Conservation (phyloP, 2,888 invertebrate genomes). For the Agrochola lota region DNA sequence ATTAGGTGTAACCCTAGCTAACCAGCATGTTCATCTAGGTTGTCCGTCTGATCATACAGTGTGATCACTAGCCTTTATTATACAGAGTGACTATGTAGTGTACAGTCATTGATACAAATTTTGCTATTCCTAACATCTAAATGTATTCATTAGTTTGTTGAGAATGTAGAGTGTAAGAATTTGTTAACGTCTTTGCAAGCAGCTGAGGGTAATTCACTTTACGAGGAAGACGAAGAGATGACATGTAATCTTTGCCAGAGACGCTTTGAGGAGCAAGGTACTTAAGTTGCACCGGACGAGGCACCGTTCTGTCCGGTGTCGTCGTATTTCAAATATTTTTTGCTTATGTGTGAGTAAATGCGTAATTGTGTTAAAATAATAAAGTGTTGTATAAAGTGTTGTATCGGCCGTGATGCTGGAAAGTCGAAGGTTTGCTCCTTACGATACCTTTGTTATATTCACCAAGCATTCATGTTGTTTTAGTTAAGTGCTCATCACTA, state of each 20-base stretch:
- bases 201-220: constrained; percentile 92
- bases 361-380: constrained; percentile 87
- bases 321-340: constrained; percentile 84
- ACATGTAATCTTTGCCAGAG: constrained; percentile 94
- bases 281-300: constrained; percentile 85
- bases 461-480: constrained; percentile 73
- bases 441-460: constrained; percentile 67
- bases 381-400: constrained; percentile 73
- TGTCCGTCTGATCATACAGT: constrained; percentile 61
- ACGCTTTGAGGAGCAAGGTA: constrained; percentile 95
- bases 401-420: constrained; percentile 73
- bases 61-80: constrained; percentile 51
- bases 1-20: constrained; percentile 63
- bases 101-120: constrained; percentile 59
- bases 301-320: constrained; percentile 84
- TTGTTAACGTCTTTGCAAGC: constrained; percentile 92
- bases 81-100: constrained; percentile 62
- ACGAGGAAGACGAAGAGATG: constrained; percentile 92
- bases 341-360: constrained; percentile 91
- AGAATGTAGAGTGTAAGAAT: constrained; percentile 85
- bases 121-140: constrained; percentile 66
- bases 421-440: constrained; percentile 73
- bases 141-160: constrained; percentile 67
- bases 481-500: constrained; percentile 74
- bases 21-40: constrained; percentile 70